phyloP scores from a whole-genome alignment of 2,113 vertebrate genomes.

The Cyanoderma ruficeps region DNA sequence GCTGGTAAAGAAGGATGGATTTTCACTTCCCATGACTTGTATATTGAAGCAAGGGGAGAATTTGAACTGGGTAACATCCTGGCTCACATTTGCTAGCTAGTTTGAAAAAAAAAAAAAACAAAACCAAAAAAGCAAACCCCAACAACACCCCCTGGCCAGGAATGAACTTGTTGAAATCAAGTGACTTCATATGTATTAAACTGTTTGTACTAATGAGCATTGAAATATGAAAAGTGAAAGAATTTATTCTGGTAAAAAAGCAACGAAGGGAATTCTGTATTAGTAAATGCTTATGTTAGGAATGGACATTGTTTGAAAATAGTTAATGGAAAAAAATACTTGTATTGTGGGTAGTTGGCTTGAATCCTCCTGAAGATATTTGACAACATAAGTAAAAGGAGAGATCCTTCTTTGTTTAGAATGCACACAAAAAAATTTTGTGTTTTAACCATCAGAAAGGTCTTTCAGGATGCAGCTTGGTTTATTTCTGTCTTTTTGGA shows the following conservation, averaged over 20 bases:
- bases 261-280: neutral
- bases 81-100: neutral
- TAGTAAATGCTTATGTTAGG: neutral
- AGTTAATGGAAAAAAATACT: neutral
- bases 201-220: neutral
- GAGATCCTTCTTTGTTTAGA: neutral
- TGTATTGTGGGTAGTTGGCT: neutral
- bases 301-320: neutral
- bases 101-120: neutral
- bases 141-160: too few relatives aligned
- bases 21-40: neutral
- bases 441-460: neutral
- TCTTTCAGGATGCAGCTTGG: neutral
- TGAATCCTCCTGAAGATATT: neutral
- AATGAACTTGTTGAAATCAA: neutral
- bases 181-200: neutral
- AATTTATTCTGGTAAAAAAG: neutral
- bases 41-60: neutral
- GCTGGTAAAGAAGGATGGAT: neutral
- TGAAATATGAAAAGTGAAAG: neutral
- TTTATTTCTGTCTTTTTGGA: neutral
- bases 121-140: rapidly evolving
- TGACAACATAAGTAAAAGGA: neutral
- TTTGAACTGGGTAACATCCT: neutral
- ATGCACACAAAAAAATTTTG: neutral